These are phyloP conservation scores for Ctenomys sociabilis DNA, from an alignment of 2,113 vertebrate species.

Conservation along the genomic window DNA sequence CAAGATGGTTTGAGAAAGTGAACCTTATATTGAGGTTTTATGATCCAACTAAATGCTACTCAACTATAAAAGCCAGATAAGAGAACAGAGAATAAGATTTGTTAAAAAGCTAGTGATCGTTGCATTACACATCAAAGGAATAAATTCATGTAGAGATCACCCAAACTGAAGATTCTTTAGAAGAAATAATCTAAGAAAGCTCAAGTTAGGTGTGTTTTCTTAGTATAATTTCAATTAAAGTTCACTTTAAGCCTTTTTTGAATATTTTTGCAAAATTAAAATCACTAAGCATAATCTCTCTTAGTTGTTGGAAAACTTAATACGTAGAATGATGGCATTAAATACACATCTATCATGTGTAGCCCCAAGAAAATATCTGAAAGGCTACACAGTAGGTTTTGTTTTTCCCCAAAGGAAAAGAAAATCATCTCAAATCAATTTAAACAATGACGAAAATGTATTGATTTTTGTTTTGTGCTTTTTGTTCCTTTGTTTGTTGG, in stretches of 20 bases:
- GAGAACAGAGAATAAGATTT: background rate
- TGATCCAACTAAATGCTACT: background rate
- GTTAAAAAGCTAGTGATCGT: background rate
- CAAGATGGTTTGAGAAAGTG: conserved; percentile 33
- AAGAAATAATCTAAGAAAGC: background rate
- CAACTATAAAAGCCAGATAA: conserved; percentile 19
- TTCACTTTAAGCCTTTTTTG: background rate
- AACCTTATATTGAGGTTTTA: background rate
- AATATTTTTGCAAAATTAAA: conserved; percentile 44
- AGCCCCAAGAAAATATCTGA: background rate
- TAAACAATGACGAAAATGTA: background rate
- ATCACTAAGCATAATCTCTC: background rate
- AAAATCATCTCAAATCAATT: background rate
- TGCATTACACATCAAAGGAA: background rate
- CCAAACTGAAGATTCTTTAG: background rate
- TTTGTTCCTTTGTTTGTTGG: background rate
- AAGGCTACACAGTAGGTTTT: background rate
- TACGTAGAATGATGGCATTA: background rate
- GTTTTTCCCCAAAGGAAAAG: background rate
- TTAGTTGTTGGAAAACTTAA: background rate
- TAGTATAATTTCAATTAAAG: background rate
- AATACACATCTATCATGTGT: background rate
- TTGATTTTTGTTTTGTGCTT: background rate
- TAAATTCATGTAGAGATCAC: background rate
- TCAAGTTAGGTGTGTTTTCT: background rate